Evolutionary conservation across 2,113 vertebrate genomes (phyloP), one percentile per base, ranked within the genome.

Genomic region (Callithrix jacchus): DNA sequence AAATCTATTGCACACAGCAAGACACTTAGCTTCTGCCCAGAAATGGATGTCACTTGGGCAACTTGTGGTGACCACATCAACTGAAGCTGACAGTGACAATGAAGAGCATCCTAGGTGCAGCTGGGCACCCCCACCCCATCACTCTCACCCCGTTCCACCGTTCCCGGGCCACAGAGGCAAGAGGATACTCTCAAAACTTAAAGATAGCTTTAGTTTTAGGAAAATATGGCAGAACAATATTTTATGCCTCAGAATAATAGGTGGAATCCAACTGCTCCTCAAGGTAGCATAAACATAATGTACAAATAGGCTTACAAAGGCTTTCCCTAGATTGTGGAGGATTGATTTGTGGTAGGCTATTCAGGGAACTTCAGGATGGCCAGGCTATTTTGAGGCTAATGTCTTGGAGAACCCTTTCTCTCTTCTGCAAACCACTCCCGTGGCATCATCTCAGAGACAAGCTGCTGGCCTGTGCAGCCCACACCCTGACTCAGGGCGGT

Each of bases 361-460:
- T 56, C 9, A 2, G 74, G 45, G 66, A 47, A 68, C 32, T 14
- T 54, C 74, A 10, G 35, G 71, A 4, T 3, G 7, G 14, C 70
- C 42, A 21, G 66, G 87, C 85, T 87, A n/a, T 82, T 82, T 52
- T 37, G 79, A 73, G 87, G n/a, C 54, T 61, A 18, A 37, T 66
- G n/a, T 70, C 84, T 66, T 37, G 27, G 52, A 86, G 49, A 74
- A 74, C 80, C 58, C 58, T 27, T 68, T 32, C 70, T 25, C 23
- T 20, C n/a, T 42, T 47, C 54, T 70, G 81, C 47, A 82, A 5
- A 7, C 77, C 7, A 0, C 4, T 42, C 27, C 42, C 76, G 58
- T 16, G 77, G 82, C 54, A 18, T 81, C 25, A 1, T 20, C 27
- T 76, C 56, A 14, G 18, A 74, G 87, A 93, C 21, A 37, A 56